Conservation (phyloP, 2,888 invertebrate genomes). For the Phalangium opilio region DNA sequence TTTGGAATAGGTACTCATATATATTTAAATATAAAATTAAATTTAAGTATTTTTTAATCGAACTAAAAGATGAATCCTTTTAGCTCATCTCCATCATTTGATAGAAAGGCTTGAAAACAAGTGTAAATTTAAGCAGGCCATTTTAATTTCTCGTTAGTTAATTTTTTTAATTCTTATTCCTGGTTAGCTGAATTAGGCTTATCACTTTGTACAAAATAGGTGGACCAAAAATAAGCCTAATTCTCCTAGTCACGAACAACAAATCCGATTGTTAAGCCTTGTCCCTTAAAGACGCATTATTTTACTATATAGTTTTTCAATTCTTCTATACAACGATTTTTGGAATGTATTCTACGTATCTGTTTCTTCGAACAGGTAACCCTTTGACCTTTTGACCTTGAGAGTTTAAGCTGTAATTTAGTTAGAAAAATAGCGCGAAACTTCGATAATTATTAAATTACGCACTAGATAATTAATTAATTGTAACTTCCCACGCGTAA, state of each 20-base stretch:
- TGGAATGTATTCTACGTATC: conserved; percentile 83
- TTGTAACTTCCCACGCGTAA: conserved; percentile 8
- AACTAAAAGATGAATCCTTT: conserved; percentile 12
- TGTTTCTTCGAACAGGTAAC: conserved; percentile 68
- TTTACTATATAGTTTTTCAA: conserved; percentile 46
- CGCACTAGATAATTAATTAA: conserved; percentile 7
- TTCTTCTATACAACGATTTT: conserved; percentile 80
- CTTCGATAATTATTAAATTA: background rate
- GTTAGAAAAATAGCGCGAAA: background rate
- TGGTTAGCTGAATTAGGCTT: no score
- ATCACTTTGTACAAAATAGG: conserved; percentile 1
- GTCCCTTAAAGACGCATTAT: no score
- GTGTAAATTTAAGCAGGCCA: conserved; percentile 10
- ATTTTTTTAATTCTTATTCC: background rate
- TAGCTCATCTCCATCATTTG: conserved; percentile 84
- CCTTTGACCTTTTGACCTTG: background rate
- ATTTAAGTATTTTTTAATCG: background rate
- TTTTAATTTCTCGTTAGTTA: conserved; percentile 11
- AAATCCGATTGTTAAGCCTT: no score
- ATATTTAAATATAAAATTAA: no score
- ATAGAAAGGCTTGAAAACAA: conserved; percentile 48
- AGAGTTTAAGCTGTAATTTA: no score
- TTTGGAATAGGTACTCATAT: conserved; percentile 73
- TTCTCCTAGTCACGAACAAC: no score
- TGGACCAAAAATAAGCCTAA: no score